Conservation (phyloP, 2,888 invertebrate genomes). For the Tenthredo distinguenda region DNA sequence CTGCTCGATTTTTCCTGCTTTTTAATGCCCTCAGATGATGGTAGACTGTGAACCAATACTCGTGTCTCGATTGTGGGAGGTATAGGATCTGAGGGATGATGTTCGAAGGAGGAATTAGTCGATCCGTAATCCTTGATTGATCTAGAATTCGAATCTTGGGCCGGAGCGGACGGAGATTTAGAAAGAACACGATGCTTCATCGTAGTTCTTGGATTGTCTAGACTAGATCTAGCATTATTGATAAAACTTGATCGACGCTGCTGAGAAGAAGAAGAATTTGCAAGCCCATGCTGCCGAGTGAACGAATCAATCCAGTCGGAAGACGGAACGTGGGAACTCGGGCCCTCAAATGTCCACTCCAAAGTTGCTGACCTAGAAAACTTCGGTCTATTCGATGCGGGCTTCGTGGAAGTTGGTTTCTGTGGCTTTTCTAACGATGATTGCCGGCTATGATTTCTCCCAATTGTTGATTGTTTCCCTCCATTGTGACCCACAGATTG, state of each 20-base stretch:
- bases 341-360: constrained; percentile 53
- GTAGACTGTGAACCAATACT: constrained; percentile 1
- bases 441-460: neutral
- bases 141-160: constrained; percentile 42
- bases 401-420: neutral
- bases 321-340: constrained; percentile 39
- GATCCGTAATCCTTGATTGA: constrained; percentile 39
- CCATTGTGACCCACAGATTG: neutral
- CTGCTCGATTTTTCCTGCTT: constrained; percentile 5
- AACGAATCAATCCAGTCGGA: constrained; percentile 53
- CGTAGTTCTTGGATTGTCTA: constrained; percentile 24
- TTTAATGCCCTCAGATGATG: constrained; percentile 12
- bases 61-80: neutral
- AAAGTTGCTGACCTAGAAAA: constrained; percentile 53
- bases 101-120: constrained; percentile 51
- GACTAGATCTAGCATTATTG: constrained; percentile 35
- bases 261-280: neutral
- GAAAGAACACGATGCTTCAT: constrained; percentile 34
- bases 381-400: constrained; percentile 10
- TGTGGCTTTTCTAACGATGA: neutral
- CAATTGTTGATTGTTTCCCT: neutral
- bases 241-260: constrained; percentile 8
- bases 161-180: constrained; percentile 51
- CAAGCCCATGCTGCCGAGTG: constrained; percentile 47
- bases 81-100: constrained; percentile 50